Percentiles rank a stretch among this genome's conserved stretches.
Evolutionary conservation across 2,888 invertebrate species (phyloP).

Genomic region (Alloplasta piceator): DNA sequence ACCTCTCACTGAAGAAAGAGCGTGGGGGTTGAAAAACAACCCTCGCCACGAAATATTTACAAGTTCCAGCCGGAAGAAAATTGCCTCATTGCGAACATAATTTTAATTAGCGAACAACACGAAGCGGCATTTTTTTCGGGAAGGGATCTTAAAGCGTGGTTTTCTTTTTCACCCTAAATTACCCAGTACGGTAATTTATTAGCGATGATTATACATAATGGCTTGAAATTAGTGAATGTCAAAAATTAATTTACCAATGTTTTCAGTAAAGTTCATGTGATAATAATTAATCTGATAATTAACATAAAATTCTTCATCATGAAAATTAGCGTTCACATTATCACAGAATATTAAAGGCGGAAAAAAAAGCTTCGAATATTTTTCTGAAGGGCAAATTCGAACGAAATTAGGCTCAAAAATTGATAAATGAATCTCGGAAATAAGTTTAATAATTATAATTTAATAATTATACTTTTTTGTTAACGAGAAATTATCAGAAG

Average conservation of each 20-base stretch:
- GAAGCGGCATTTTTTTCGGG: slow-evolving; percentile 29
- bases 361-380: background rate
- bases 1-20: slow-evolving; percentile 11
- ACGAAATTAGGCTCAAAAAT: background rate
- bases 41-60: too few relatives aligned
- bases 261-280: too few relatives aligned
- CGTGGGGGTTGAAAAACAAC: too few relatives aligned
- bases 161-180: background rate
- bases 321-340: background rate
- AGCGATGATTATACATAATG: background rate
- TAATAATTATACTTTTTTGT: too few relatives aligned
- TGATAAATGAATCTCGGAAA: background rate
- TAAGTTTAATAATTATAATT: too few relatives aligned
- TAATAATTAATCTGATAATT: background rate
- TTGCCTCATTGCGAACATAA: slow-evolving; percentile 21
- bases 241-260: too few relatives aligned
- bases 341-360: background rate
- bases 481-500: too few relatives aligned
- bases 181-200: background rate
- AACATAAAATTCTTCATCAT: background rate
- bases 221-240: too few relatives aligned
- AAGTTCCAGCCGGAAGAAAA: slow-evolving; percentile 9
- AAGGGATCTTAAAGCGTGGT: background rate
- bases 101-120: slow-evolving; percentile 40
- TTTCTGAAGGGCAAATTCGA: background rate